Percentiles rank a stretch among this genome's conserved stretches.
Conservation (phyloP, 1,140 invertebrate genomes). For the Neodiprion virginianus region DNA sequence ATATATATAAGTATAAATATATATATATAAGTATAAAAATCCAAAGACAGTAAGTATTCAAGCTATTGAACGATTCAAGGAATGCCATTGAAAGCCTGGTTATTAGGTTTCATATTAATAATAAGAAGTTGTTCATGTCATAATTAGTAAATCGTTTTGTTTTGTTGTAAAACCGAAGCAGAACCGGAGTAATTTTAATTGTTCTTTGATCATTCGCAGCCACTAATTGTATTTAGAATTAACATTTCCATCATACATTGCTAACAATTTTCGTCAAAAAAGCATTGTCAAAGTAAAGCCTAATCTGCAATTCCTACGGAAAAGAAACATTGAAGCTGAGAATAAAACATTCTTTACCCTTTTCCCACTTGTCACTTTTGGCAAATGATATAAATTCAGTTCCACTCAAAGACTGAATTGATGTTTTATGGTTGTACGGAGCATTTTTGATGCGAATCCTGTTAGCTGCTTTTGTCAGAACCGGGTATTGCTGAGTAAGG, state of each 20-base stretch:
- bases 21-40: slow-evolving; percentile 15
- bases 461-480: slow-evolving; percentile 68
- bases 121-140: no score
- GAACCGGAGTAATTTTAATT: no score
- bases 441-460: slow-evolving; percentile 66
- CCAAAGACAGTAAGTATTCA: background rate
- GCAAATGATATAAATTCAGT: slow-evolving; percentile 78
- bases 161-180: no score
- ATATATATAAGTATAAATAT: background rate
- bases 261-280: slow-evolving; percentile 14
- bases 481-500: slow-evolving; percentile 62
- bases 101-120: no score
- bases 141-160: no score
- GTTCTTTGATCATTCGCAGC: background rate
- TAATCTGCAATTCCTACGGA: no score
- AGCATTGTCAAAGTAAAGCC: no score
- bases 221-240: slow-evolving; percentile 15
- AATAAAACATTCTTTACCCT: slow-evolving; percentile 62
- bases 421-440: slow-evolving; percentile 69
- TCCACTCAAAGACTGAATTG: slow-evolving; percentile 66
- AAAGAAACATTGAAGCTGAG: no score
- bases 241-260: slow-evolving; percentile 23
- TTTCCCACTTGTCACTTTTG: slow-evolving; percentile 76
- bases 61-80: no score
- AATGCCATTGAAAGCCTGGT: no score